Base-by-base conservation (phyloP, 2,797 vertebrate genomes). In the Pampus argenteus region DNA sequence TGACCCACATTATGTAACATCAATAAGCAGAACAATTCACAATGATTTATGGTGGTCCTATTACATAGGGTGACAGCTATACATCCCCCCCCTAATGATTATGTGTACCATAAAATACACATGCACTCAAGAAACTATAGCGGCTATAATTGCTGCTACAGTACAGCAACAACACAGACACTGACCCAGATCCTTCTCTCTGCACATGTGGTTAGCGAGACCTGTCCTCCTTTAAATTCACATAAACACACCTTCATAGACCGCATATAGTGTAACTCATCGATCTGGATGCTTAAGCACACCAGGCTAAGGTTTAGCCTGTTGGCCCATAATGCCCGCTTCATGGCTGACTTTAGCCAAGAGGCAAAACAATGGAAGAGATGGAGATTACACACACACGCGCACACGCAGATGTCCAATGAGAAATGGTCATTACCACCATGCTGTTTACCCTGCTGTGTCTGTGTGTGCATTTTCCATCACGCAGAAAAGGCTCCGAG, bases 361-460 rank as follows among this genome's bases (percentile, higher is more conserved):
- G 25, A 79, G 75, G 59, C 62, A 80, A 76, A 81, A 70, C 76
- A 71, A 71, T 20, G 17, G 59, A 31, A 31, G 54, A 50, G 34
- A 78, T 60, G 59, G 45, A 66, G 60, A 72, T 76, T 36, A 62
- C 36, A 42, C 48, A 20, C 22, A 23, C 71, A 15, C 36, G 45
- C 36, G 67, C 48, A 34, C 48, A 61, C 20, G 9, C 60, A 79
- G 59, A 73, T 64, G 55, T 59, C 72, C 44, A 76, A 63, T 65
- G 59, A 87, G 74, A 78, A 79, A 78, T 68, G 76, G 68, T 83
- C 72, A 85, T 85, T 83, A 72, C 79, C 50, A 58, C 31, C 78
- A 54, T 61, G 78, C 83, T 77, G 84, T 60, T 81, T 52, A 65
- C 57, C 73, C 40, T 51, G 49, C 74, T 77, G 71, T 25, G 54